Evolutionary conservation across 2,888 invertebrate genomes (phyloP).

Genomic region (Calameuta idolon): DNA sequence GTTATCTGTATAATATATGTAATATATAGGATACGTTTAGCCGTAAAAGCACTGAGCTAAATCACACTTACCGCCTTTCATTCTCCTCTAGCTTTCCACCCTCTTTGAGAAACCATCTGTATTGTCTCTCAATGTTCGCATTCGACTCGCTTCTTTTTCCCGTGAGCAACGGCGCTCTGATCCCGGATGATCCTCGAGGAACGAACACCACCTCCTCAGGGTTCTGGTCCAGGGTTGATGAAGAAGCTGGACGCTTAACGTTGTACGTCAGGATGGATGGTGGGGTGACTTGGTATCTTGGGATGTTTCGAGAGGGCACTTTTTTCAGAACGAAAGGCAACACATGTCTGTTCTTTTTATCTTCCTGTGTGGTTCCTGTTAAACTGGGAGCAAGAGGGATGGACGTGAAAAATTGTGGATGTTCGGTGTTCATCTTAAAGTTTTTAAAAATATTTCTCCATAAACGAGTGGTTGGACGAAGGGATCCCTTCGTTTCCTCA

Average conservation of each 20-base stretch:
- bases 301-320: not conserved
- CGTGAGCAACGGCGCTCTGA: not conserved
- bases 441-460: not conserved
- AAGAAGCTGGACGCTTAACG: not conserved
- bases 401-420: not conserved
- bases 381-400: not conserved
- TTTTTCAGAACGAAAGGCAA: not conserved
- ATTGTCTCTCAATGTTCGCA: constrained; percentile 28
- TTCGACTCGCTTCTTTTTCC: constrained; percentile 32
- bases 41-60: not conserved
- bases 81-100: constrained; percentile 4
- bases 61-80: not conserved
- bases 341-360: not conserved
- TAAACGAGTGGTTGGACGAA: not conserved
- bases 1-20: not conserved
- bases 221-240: not conserved
- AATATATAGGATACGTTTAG: not conserved
- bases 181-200: not conserved
- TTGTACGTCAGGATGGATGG: not conserved
- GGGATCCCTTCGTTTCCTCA: not conserved
- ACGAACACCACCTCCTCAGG: not conserved
- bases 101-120: constrained; percentile 35
- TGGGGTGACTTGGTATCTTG: not conserved
- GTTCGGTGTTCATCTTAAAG: not conserved
- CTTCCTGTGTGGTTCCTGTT: not conserved